A percentile compares a stretch with the other conserved stretches of the same genome.
Conservation (phyloP, 1,140 invertebrate species). For the Megathymus violae region DNA sequence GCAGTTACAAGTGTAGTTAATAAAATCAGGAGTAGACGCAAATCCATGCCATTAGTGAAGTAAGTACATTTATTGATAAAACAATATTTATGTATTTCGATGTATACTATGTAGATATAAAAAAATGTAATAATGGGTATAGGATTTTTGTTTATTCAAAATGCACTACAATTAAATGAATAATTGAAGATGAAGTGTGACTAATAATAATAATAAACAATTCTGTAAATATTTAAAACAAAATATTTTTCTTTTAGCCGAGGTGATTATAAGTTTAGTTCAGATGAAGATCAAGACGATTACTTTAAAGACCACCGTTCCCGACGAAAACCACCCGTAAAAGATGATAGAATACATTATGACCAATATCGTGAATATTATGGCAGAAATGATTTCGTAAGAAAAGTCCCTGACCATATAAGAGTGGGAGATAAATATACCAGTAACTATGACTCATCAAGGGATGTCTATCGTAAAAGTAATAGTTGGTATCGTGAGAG, state of each 20-base stretch:
- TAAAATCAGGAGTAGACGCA: constrained; percentile 54
- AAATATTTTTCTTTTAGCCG: constrained; percentile 40
- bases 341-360: constrained; percentile 28
- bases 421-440: constrained; percentile 41
- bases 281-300: constrained; percentile 59
- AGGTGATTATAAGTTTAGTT: constrained; percentile 47
- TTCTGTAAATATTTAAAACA: constrained; percentile 17
- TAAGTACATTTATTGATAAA: no score
- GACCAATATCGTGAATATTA: constrained; percentile 8
- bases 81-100: no score
- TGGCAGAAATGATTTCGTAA: constrained; percentile 3
- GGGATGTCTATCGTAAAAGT: constrained; percentile 41
- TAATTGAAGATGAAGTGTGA: no score
- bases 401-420: constrained; percentile 40
- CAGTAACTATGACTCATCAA: constrained; percentile 34
- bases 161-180: no score
- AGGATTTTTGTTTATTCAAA: constrained; percentile 11
- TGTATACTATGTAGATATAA: no score
- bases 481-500: constrained; percentile 40
- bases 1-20: constrained; percentile 35
- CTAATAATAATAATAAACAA: no score
- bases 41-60: constrained; percentile 54
- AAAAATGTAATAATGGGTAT: no score
- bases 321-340: constrained; percentile 33
- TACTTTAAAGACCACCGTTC: constrained; percentile 16